Evolutionary conservation across 2,113 vertebrate genomes (phyloP), one percentile per base, ranked within the genome.

Genomic region (Conger conger): DNA sequence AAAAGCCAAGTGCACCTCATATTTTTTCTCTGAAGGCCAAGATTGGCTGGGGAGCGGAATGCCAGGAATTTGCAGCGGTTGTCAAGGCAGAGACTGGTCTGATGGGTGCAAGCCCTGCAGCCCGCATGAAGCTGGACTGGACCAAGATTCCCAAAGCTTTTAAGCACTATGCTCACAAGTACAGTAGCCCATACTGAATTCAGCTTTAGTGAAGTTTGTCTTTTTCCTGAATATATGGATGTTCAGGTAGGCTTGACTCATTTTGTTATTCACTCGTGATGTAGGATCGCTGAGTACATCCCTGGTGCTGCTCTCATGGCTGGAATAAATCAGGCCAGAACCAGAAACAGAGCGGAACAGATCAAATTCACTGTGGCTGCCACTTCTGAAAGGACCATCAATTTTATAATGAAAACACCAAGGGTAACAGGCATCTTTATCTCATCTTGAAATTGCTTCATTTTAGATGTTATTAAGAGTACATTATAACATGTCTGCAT

Each of bases 81-180:
- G 37, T 92, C 30, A 92, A 92, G 84, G 82, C 92, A n/a, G 94
- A 96, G 85, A 95, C 92, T 4, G 96, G 96, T 83, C 84, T 87
- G 23, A 89, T 95, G 79, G 92, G 90, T 83, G 77, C 37, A 57
- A 90, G 88, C 35, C 94, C 94, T 80, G 96, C 96, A 85, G 86
- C 87, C 20, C 94, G 94, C 54, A 0, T 95, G 81, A 95, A 91
- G 87, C 0, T 94, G 36, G 18, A 89, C 2, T 97, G 95, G 93
- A 86, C 91, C 7, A 89, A 82, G 83, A 73, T 96, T 27, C 93
- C 95, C 45, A 84, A 88, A 37, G 33, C 36, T 1, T 0, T 96
- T 17, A 93, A 50, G 83, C 85, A 13, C 68, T 20, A 89, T 1
- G 87, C 86, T 68, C 84, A 92, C 80, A n/a, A 84, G 97, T 98